Conservation (phyloP, 1,140 invertebrate species). For the Tetragnatha versicolor region DNA sequence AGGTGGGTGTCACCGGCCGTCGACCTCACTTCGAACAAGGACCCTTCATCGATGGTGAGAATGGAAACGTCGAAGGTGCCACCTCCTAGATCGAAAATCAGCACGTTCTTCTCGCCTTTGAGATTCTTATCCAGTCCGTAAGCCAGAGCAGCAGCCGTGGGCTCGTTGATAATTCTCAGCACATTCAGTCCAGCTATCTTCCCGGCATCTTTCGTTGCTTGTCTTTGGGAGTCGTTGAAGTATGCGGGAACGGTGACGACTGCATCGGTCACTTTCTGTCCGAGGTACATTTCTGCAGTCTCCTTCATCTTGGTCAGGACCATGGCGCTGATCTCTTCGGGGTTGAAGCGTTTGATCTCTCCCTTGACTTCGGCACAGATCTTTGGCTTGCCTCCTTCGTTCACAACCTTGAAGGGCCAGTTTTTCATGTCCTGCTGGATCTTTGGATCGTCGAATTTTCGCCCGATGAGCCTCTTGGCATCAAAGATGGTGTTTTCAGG, state of each 20-base stretch:
- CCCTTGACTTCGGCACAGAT: constrained; percentile 75
- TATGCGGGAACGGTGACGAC: constrained; percentile 71
- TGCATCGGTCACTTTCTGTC: constrained; percentile 62
- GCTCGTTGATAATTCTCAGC: constrained; percentile 95
- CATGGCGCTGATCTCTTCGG: constrained; percentile 95
- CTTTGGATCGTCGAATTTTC: constrained; percentile 87
- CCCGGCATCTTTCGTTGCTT: constrained; percentile 95
- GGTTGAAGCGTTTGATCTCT: constrained; percentile 78
- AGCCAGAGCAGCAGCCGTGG: constrained; percentile 86
- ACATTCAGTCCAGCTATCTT: constrained; percentile 96
- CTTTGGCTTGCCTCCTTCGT: constrained; percentile 84
- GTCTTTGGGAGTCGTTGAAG: constrained; percentile 88
- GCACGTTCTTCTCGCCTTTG: constrained; percentile 93
- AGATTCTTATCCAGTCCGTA: constrained; percentile 81
- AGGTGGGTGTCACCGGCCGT: constrained; percentile 95
- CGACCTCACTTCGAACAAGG: constrained; percentile 85
- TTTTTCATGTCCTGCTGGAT: constrained; percentile 96
- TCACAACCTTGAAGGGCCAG: constrained; percentile 93
- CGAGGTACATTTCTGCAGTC: constrained; percentile 74
- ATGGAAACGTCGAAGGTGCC: constrained; percentile 99
- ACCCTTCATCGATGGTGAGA: constrained; percentile 97
- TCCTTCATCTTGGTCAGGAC: constrained; percentile 96
- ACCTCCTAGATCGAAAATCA: constrained; percentile 99
- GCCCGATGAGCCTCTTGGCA: constrained; percentile 84
- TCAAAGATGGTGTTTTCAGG: constrained; percentile 67